phyloP scores from a whole-genome alignment of 2,113 vertebrate genomes.

The Chlorocebus sabaeus region DNA sequence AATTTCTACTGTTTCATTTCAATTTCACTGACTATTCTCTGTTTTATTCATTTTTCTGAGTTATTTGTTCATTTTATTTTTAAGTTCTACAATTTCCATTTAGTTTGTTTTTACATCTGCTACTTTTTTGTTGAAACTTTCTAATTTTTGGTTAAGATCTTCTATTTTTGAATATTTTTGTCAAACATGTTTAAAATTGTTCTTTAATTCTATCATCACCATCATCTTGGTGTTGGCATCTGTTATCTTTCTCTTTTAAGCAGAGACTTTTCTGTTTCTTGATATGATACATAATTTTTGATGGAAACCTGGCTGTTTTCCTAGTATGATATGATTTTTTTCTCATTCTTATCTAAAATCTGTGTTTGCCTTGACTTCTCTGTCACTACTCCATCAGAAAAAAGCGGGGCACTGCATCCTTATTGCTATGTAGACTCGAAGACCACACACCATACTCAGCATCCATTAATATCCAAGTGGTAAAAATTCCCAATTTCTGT shows the following conservation, averaged over 20 bases:
- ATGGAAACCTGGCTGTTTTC: not conserved
- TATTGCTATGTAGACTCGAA: not conserved
- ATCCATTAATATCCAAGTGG: accelerated
- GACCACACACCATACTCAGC: not conserved
- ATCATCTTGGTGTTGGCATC: not conserved
- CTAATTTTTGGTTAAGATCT: not conserved
- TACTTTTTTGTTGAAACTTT: not conserved
- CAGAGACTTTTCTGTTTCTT: not conserved
- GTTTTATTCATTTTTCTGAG: not conserved
- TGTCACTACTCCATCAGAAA: not conserved
- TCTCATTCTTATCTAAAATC: not conserved
- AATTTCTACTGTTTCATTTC: not conserved
- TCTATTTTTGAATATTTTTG: not conserved
- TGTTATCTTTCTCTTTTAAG: not conserved
- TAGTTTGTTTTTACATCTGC: not conserved
- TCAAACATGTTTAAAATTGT: not conserved
- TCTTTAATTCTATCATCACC: not conserved
- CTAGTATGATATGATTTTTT: not conserved
- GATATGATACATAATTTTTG: not conserved
- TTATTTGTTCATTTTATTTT: not conserved
- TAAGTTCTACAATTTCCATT: not conserved
- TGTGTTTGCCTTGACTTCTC: not conserved
- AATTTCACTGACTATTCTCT: not conserved
- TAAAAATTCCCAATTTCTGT: not conserved
- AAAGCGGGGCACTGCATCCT: accelerated